These are phyloP conservation scores for Drosophila teissieri DNA, from an alignment of 1,140 invertebrate species.

Conservation along the genomic window DNA sequence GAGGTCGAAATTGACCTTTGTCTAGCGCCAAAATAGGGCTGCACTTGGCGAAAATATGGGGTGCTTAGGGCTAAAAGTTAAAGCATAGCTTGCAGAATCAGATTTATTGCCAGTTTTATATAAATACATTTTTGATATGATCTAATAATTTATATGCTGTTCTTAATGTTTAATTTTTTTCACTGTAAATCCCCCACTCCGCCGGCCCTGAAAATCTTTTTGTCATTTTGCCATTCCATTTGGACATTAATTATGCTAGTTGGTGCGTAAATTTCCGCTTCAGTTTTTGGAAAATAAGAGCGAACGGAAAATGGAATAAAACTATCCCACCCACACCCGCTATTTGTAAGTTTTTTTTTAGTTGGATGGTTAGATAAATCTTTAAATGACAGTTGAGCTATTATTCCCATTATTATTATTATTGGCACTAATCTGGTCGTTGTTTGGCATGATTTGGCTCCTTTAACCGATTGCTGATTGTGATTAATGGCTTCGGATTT, in stretches of 20 bases:
- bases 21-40: conserved; percentile 22
- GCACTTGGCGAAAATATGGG: conserved; percentile 1
- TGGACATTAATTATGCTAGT: conserved; percentile 61
- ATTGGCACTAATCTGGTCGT: conserved; percentile 69
- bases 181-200: conserved; percentile 3
- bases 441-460: conserved; percentile 57
- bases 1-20: conserved; percentile 52
- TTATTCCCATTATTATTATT: conserved; percentile 57
- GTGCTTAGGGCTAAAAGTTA: too few species aligned
- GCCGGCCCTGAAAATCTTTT: conserved; percentile 13
- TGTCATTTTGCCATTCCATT: conserved; percentile 49
- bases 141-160: background rate
- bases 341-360: conserved; percentile 2
- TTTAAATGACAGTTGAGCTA: conserved; percentile 51
- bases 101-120: too few species aligned
- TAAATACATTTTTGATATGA: too few species aligned
- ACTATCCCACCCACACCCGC: background rate
- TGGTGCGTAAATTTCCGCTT: conserved; percentile 59
- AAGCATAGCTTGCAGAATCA: too few species aligned
- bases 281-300: conserved; percentile 16
- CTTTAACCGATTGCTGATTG: conserved; percentile 67
- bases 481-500: conserved; percentile 64
- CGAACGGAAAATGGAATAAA: conserved; percentile 21
- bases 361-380: conserved; percentile 16
- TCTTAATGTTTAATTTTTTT: background rate